phyloP scores from a whole-genome alignment of 2,888 invertebrate genomes.

The Bombylius major region DNA sequence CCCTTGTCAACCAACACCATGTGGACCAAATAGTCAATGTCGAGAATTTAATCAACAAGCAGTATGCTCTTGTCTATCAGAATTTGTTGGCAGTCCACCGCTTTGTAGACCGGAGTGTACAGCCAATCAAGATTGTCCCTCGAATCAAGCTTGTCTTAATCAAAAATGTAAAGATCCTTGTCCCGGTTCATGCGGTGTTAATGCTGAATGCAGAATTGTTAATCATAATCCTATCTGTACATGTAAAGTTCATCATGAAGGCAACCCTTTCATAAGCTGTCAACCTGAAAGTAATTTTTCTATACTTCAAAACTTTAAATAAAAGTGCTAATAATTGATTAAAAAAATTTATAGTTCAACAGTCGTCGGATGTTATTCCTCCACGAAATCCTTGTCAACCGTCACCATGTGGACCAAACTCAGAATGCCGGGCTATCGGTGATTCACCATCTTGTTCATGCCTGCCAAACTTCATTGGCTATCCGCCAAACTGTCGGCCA shows the following conservation, averaged over 20 bases:
- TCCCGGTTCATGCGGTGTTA: conserved; percentile 48
- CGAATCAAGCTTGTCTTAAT: conserved; percentile 53
- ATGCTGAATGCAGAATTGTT: conserved; percentile 48
- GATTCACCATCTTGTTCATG: conserved; percentile 63
- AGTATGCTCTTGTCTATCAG: conserved; percentile 53
- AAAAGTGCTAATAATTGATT: no score
- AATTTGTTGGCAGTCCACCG: conserved; percentile 57
- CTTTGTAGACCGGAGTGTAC: conserved; percentile 62
- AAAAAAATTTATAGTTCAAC: no score
- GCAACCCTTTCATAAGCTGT: conserved; percentile 46
- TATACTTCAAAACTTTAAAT: neutral
- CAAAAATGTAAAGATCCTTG: conserved; percentile 61
- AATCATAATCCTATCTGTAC: conserved; percentile 64
- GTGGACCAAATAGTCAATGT: conserved; percentile 67
- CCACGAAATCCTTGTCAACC: conserved; percentile 50
- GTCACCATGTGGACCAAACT: conserved; percentile 61
- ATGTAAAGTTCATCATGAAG: conserved; percentile 52
- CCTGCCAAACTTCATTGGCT: conserved; percentile 53
- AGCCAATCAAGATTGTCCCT: conserved; percentile 52
- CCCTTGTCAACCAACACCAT: conserved; percentile 50
- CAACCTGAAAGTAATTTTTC: neutral
- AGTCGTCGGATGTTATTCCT: neutral
- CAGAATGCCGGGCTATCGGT: conserved; percentile 48
- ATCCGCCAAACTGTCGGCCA: conserved; percentile 59
- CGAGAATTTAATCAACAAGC: conserved; percentile 55